Evolutionary conservation across 2,797 vertebrate species (phyloP).

Genomic region (Myioborus melanocephalus): DNA sequence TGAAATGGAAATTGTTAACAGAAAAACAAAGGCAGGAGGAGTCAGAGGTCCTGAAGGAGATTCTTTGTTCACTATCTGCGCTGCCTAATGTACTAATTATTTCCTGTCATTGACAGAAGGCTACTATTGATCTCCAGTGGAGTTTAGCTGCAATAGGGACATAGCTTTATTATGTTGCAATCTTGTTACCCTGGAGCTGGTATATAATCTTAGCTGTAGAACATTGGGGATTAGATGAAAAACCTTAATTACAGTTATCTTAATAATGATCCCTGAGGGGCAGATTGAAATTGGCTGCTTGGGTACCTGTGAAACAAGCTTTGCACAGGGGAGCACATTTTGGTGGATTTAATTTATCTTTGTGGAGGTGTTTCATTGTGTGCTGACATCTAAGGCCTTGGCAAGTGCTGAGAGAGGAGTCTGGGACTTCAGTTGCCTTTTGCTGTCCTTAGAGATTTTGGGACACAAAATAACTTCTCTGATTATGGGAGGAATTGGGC

Average conservation of each 20-base stretch:
- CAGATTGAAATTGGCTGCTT: conserved; percentile 1
- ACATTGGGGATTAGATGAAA: conserved; percentile 22
- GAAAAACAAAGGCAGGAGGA: background rate
- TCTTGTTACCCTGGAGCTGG: conserved; percentile 22
- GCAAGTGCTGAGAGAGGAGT: background rate
- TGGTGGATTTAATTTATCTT: background rate
- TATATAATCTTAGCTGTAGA: conserved; percentile 48
- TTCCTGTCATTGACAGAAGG: conserved; percentile 40
- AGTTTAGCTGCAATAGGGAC: conserved; percentile 21
- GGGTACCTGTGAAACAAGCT: conserved; percentile 16
- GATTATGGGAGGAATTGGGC: background rate
- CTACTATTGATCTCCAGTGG: conserved; percentile 41
- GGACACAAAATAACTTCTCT: background rate
- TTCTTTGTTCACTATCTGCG: conserved; percentile 21
- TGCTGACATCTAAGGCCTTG: background rate
- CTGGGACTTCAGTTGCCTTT: background rate
- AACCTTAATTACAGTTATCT: conserved; percentile 65
- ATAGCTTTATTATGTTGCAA: conserved; percentile 13
- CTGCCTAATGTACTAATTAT: conserved; percentile 58
- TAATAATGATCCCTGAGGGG: conserved; percentile 23
- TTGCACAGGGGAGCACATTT: background rate
- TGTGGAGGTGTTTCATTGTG: background rate
- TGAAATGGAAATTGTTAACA: background rate
- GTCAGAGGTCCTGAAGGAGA: background rate
- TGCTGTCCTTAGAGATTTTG: background rate